These are phyloP conservation scores for Ips nitidus DNA, from an alignment of 1,140 invertebrate species.

Conservation along the genomic window DNA sequence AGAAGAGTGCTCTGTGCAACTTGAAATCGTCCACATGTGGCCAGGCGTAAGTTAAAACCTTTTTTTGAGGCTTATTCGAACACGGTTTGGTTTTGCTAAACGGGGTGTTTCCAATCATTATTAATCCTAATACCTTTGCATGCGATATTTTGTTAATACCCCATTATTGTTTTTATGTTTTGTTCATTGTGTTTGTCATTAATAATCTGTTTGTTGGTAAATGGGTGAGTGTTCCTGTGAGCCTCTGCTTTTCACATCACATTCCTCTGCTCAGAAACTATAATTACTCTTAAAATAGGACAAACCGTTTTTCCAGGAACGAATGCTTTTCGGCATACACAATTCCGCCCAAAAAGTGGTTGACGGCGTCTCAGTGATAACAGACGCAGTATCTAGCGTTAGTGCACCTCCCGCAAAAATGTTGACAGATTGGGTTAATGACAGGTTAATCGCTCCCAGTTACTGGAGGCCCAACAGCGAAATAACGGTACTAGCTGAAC, in stretches of 20 bases:
- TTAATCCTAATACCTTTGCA: too few species aligned
- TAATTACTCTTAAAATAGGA: slow-evolving; percentile 39
- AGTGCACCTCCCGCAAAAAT: slow-evolving; percentile 71
- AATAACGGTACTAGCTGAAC: slow-evolving; percentile 58
- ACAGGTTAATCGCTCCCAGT: slow-evolving; percentile 70
- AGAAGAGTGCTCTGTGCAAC: slow-evolving; percentile 65
- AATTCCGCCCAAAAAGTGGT: slow-evolving; percentile 76
- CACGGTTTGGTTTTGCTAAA: slow-evolving; percentile 1
- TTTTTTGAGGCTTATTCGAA: slow-evolving; percentile 36
- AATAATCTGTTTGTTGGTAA: background rate
- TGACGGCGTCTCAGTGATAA: slow-evolving; percentile 72
- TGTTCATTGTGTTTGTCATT: background rate
- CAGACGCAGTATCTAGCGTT: slow-evolving; percentile 69
- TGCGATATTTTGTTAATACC: too few species aligned
- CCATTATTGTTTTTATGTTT: background rate
- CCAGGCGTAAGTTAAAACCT: slow-evolving; percentile 61
- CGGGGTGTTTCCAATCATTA: slow-evolving; percentile 11
- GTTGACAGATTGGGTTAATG: slow-evolving; percentile 72
- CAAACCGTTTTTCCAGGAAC: slow-evolving; percentile 48
- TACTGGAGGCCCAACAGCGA: slow-evolving; percentile 82
- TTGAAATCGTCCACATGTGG: slow-evolving; percentile 81
- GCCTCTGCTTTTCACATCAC: slow-evolving; percentile 3
- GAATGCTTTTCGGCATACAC: slow-evolving; percentile 53
- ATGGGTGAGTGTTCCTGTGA: slow-evolving; percentile 26
- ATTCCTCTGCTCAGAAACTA: background rate